These are phyloP conservation scores for Manacus vitellinus DNA, from an alignment of 2,113 vertebrate genomes.

Conservation along the genomic window DNA sequence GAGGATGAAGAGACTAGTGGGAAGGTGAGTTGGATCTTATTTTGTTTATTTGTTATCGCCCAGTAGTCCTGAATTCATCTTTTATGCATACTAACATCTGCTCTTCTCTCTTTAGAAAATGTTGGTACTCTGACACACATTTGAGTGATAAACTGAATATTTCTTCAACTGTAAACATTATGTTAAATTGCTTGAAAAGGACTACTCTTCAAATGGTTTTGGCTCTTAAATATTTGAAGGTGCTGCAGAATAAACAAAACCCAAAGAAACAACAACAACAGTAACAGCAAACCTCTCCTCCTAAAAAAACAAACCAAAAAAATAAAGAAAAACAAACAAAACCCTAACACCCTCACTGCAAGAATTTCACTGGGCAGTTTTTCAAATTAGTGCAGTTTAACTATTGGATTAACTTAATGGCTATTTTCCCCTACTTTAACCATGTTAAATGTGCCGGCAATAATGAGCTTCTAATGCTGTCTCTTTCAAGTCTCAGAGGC, in stretches of 20 bases:
- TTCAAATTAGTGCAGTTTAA: constrained; percentile 84
- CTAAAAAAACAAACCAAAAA: neutral
- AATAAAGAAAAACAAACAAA: neutral
- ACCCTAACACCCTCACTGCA: neutral
- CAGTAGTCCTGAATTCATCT: neutral
- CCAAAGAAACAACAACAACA: neutral
- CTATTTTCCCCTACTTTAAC: constrained; percentile 83
- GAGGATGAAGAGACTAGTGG: neutral
- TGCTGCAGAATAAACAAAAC: neutral
- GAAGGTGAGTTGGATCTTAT: neutral
- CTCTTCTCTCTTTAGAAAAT: constrained; percentile 4
- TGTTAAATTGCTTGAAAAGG: neutral
- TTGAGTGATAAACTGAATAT: neutral
- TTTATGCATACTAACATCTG: constrained; percentile 35
- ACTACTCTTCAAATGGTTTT: neutral
- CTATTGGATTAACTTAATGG: constrained; percentile 85
- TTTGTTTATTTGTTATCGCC: neutral
- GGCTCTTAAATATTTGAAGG: constrained; percentile 18
- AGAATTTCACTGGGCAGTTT: constrained; percentile 69
- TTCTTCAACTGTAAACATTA: constrained; percentile 3
- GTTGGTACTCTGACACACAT: neutral
- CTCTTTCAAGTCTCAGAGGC: constrained; percentile 80
- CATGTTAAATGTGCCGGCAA: constrained; percentile 82
- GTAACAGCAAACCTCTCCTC: neutral
- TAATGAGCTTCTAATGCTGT: constrained; percentile 83